phyloP scores from a whole-genome alignment of 2,888 invertebrate genomes.

The Drosophila borealis region DNA sequence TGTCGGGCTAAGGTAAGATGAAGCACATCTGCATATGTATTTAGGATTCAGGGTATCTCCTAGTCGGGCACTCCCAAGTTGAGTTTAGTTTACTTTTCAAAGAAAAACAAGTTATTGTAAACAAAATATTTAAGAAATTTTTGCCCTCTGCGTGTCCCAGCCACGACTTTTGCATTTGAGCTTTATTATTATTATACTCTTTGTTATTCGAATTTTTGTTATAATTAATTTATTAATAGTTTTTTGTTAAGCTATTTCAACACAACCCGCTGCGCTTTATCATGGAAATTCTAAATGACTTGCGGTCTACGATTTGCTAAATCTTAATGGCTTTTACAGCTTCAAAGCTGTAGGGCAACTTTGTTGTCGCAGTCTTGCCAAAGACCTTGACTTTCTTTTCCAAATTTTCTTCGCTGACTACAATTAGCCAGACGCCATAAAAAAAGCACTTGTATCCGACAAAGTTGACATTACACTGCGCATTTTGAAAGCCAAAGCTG shows the following conservation, averaged over 20 bases:
- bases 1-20: too few species aligned
- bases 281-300: constrained; percentile 75
- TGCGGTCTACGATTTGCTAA: constrained; percentile 58
- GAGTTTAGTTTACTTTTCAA: not conserved
- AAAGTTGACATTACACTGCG: constrained; percentile 59
- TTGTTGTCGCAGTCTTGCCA: constrained; percentile 43
- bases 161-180: constrained; percentile 22
- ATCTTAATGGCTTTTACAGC: constrained; percentile 44
- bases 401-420: constrained; percentile 45
- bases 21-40: too few species aligned
- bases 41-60: too few species aligned
- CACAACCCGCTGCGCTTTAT: constrained; percentile 62
- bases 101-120: too few species aligned
- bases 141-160: constrained; percentile 8
- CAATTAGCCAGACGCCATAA: constrained; percentile 63
- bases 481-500: constrained; percentile 65
- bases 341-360: constrained; percentile 37
- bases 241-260: constrained; percentile 28
- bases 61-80: too few species aligned
- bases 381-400: constrained; percentile 79
- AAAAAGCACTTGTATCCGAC: constrained; percentile 35
- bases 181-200: constrained; percentile 27
- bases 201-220: constrained; percentile 35
- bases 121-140: not conserved
- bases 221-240: constrained; percentile 67